phyloP scores from a whole-genome alignment of 1,140 invertebrate species.

The Ceratosolen solmsi region DNA sequence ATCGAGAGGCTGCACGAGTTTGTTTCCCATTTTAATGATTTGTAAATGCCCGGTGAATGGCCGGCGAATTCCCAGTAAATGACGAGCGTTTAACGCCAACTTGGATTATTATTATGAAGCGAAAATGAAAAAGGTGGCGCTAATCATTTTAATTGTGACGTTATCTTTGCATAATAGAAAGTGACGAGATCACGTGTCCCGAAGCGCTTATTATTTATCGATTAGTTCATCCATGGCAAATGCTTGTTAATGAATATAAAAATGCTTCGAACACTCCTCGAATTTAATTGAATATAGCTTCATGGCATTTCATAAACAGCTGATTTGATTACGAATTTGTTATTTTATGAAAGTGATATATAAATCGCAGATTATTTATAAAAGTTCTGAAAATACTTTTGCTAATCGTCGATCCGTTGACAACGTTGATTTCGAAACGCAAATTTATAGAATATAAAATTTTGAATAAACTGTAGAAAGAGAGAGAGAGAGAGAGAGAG shows the following conservation, averaged over 20 bases:
- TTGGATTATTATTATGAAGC: no score
- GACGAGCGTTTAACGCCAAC: no score
- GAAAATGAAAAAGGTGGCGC: no score
- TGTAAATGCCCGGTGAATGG: no score
- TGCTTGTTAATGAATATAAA: no score
- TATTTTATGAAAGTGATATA: no score
- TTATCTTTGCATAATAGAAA: neutral
- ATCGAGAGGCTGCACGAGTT: no score
- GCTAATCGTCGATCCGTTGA: neutral
- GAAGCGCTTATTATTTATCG: neutral
- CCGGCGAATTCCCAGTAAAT: no score
- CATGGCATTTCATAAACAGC: neutral
- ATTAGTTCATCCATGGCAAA: neutral
- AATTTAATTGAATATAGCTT: neutral
- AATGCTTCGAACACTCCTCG: neutral
- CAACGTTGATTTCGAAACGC: no score
- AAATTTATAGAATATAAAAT: neutral
- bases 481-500: neutral
- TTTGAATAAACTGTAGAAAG: neutral
- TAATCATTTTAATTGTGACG: neutral
- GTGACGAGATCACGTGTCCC: neutral
- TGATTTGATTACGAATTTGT: neutral
- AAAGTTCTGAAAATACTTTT: no score
- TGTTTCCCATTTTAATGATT: no score
- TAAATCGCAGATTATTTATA: no score